Percentiles rank a stretch among this genome's conserved stretches.
phyloP scores from a whole-genome alignment of 2,888 invertebrate genomes.

The Anagyrus pseudococci region DNA sequence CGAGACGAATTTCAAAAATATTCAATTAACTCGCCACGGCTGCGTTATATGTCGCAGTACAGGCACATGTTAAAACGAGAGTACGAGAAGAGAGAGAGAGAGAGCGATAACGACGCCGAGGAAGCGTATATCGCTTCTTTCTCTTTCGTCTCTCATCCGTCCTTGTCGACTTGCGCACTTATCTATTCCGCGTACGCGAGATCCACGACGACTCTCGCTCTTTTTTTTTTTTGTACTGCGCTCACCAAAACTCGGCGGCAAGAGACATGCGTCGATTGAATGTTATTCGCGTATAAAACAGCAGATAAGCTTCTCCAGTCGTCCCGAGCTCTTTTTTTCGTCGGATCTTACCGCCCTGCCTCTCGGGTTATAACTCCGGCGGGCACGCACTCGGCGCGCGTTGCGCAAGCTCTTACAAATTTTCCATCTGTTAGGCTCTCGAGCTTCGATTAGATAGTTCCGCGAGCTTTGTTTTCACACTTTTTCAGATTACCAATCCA shows the following conservation, averaged over 20 bases:
- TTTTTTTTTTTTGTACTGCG: slow-evolving; percentile 8
- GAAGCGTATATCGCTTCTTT: too few relatives aligned
- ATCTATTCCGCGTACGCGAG: not conserved
- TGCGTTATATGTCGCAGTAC: too few relatives aligned
- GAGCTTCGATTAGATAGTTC: slow-evolving; percentile 16
- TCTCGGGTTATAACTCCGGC: not conserved
- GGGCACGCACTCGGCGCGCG: not conserved
- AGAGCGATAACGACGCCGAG: too few relatives aligned
- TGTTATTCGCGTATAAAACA: slow-evolving; percentile 3
- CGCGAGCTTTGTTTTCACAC: not conserved
- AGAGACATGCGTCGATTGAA: slow-evolving; percentile 5
- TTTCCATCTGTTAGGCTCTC: slow-evolving; percentile 19
- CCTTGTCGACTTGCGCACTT: too few relatives aligned
- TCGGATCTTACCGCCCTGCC: too few relatives aligned
- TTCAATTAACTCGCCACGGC: too few relatives aligned
- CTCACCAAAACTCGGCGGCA: slow-evolving; percentile 4
- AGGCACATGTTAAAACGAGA: too few relatives aligned
- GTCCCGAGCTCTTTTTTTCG: not conserved
- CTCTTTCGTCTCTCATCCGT: too few relatives aligned
- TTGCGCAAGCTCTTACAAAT: slow-evolving; percentile 28
- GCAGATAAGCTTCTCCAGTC: too few relatives aligned
- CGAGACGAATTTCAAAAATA: too few relatives aligned
- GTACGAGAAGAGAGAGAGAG: too few relatives aligned
- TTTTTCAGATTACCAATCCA: too few relatives aligned
- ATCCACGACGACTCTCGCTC: not conserved